Evolutionary conservation across 2,888 invertebrate genomes (phyloP).

Genomic region (Drosophila melanosoma): DNA sequence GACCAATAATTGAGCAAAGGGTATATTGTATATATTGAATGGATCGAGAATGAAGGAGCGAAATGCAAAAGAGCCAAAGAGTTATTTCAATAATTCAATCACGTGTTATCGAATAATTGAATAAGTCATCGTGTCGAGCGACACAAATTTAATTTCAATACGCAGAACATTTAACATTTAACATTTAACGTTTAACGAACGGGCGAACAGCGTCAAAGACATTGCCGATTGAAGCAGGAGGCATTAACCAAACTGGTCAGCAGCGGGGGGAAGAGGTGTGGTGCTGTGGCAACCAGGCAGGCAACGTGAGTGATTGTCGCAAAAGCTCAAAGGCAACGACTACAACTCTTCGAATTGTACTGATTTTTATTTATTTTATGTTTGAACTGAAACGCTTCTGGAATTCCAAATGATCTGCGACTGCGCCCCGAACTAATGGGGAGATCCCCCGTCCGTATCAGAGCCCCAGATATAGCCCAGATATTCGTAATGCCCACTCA

Average conservation of each 20-base stretch:
- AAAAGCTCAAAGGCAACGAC: slow-evolving; percentile 77
- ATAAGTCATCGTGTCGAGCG: slow-evolving; percentile 79
- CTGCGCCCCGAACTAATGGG: slow-evolving; percentile 59
- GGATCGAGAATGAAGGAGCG: neutral
- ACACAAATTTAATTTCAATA: slow-evolving; percentile 80
- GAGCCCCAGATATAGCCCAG: slow-evolving; percentile 43
- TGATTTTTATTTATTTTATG: slow-evolving; percentile 83
- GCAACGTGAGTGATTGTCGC: slow-evolving; percentile 79
- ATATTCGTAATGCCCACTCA: slow-evolving; percentile 28
- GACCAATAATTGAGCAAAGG: neutral
- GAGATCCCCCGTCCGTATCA: slow-evolving; percentile 14
- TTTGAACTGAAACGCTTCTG: slow-evolving; percentile 79
- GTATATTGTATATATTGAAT: neutral
- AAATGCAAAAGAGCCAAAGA: slow-evolving; percentile 14
- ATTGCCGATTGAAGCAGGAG: slow-evolving; percentile 59
- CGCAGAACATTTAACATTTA: slow-evolving; percentile 70
- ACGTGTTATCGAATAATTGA: slow-evolving; percentile 80
- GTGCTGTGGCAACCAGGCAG: slow-evolving; percentile 34
- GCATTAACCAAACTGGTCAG: slow-evolving; percentile 7
- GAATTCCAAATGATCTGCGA: slow-evolving; percentile 74
- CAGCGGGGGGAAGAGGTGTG: neutral
- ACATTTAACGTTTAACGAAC: slow-evolving; percentile 63
- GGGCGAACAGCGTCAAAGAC: slow-evolving; percentile 59
- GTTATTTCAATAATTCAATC: slow-evolving; percentile 77
- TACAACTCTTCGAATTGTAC: slow-evolving; percentile 77